Percentiles rank a stretch among this genome's conserved stretches.
These are phyloP conservation scores for Blastomussa wellsi DNA, from an alignment of 92 coral and sea anemone species.

Conservation along the genomic window DNA sequence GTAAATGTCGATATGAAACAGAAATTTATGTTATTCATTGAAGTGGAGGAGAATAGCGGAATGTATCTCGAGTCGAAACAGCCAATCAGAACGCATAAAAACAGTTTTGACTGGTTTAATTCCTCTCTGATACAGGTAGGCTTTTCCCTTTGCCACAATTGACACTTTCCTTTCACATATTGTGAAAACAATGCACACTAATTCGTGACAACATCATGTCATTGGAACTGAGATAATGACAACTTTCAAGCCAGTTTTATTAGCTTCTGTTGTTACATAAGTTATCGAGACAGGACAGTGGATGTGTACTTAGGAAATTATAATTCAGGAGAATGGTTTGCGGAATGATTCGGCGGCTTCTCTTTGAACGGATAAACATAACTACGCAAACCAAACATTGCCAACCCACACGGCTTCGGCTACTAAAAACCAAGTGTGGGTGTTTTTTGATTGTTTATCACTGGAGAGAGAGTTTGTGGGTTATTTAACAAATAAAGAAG, in stretches of 20 bases:
- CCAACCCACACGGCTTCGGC: not conserved
- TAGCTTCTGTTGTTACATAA: not conserved
- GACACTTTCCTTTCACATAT: too few species aligned
- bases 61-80: not conserved
- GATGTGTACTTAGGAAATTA: not conserved
- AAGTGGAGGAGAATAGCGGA: not conserved
- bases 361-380: not conserved
- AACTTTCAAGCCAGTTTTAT: not conserved
- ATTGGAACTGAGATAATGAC: not conserved
- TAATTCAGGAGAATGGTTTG: not conserved
- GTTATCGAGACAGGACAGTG: not conserved
- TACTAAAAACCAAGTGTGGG: too few species aligned
- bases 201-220: not conserved
- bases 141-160: not conserved
- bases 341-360: not conserved
- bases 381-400: conserved; percentile 2
- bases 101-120: not conserved
- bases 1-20: not conserved
- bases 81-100: not conserved
- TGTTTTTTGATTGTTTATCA: too few species aligned
- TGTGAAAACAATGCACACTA: not conserved
- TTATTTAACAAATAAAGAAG: too few species aligned
- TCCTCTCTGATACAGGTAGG: too few species aligned
- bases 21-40: not conserved
- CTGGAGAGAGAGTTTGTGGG: too few species aligned